Percentiles rank a stretch among this genome's conserved stretches.
These are phyloP conservation scores for Heliconius aoede DNA, from an alignment of 2,888 invertebrate genomes.

Conservation along the genomic window DNA sequence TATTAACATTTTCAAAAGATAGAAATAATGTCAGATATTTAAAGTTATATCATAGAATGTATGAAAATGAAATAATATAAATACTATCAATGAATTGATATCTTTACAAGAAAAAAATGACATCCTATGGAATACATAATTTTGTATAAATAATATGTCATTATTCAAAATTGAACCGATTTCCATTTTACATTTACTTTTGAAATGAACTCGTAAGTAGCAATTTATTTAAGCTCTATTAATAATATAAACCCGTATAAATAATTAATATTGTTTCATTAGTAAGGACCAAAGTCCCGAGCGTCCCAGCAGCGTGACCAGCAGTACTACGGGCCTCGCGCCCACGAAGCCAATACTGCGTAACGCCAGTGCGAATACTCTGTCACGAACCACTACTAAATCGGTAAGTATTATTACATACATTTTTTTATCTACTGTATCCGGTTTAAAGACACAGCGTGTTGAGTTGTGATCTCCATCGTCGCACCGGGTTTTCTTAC, in stretches of 20 bases:
- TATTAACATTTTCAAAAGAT: no score
- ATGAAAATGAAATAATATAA: no score
- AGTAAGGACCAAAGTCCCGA: conserved; percentile 80
- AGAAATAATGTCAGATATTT: no score
- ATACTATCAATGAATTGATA: no score
- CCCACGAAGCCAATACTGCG: conserved; percentile 78
- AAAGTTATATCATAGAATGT: no score
- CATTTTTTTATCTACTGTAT: background rate
- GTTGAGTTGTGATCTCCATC: background rate
- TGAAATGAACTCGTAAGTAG: no score
- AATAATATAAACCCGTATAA: background rate
- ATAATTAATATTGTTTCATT: conserved; percentile 40
- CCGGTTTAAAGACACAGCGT: background rate
- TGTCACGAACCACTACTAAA: conserved; percentile 63
- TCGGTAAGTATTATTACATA: conserved; percentile 53
- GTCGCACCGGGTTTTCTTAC: background rate
- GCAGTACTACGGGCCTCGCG: conserved; percentile 49
- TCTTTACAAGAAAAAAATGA: no score
- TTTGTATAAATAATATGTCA: no score
- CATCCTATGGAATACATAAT: no score
- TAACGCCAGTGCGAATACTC: conserved; percentile 83
- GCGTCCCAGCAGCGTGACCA: conserved; percentile 56
- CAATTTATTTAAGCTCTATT: no score
- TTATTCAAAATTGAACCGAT: no score
- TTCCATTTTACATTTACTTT: no score